phyloP scores from a whole-genome alignment of 2,888 invertebrate genomes.

The Girardia tigrina region DNA sequence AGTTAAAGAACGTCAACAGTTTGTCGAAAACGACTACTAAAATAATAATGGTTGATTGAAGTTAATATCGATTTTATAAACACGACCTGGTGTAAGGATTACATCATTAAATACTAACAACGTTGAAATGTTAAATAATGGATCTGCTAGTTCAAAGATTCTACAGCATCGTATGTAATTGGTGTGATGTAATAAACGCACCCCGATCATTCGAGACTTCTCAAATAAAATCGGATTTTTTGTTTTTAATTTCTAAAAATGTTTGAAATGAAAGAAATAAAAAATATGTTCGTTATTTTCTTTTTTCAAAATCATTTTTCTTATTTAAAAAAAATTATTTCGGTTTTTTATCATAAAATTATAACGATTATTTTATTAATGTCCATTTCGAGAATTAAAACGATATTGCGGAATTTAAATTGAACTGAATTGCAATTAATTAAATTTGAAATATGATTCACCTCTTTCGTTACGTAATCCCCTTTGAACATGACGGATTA shows the following conservation, averaged over 20 bases:
- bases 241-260: no score
- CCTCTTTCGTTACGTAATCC: not conserved
- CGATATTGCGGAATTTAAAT: no score
- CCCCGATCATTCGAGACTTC: conserved; percentile 17
- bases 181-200: not conserved
- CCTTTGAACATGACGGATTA: conserved; percentile 19
- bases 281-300: no score
- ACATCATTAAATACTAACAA: conserved; percentile 7
- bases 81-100: conserved; percentile 23
- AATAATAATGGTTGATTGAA: conserved; percentile 3
- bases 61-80: conserved; percentile 23
- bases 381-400: no score
- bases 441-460: conserved; percentile 1
- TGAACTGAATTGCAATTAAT: not conserved
- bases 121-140: conserved; percentile 23
- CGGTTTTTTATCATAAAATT: no score
- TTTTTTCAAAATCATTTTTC: no score
- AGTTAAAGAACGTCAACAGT: conserved; percentile 13
- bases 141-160: conserved; percentile 23
- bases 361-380: no score
- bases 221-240: no score
- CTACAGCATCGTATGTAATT: conserved; percentile 23
- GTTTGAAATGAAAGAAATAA: no score
- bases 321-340: no score
- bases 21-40: conserved; percentile 23